Evolutionary conservation across 2,797 vertebrate species (phyloP), one percentile per base, ranked within the genome.

Genomic region (Nannoperca australis): DNA sequence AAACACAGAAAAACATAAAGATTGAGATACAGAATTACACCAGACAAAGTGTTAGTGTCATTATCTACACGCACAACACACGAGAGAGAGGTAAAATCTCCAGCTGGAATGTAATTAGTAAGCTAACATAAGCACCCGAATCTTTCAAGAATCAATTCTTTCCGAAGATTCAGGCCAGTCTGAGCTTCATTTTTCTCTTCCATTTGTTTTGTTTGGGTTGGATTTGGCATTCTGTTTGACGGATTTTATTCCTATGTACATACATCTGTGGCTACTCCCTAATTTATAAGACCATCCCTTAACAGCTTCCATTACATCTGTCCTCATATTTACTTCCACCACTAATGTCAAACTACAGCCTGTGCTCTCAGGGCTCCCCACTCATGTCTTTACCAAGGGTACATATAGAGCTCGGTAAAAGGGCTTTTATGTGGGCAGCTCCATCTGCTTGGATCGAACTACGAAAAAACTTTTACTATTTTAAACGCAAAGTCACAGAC

Each of bases 361-460:
- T 56, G 77, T 12, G 14, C 71, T 72, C 82, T 60, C 68, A n/a
- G 44, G 49, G 71, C 61, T 73, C 20, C 51, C 53, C 50, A 73
- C 61, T 81, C 36, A 44, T 69, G 50, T 81, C 58, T 81, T 78
- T 66, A 72, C 32, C 55, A 59, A 76, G 76, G 61, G 20, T 70
- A 67, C 69, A 76, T 51, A n/a, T 66, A 68, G 6, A 59, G 59
- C 72, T 76, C 8, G 49, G 68, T 75, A 20, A 81, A 66, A 78
- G 79, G 76, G 56, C 62, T 75, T 86, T 80, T 58, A 70, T 73
- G 79, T 87, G 73, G 81, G 82, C 53, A 69, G 82, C 79, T 67
- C 88, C 87, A 86, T 91, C 87, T 88, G 85, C 24, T 78, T 70
- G 61, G 50, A 62, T 30, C 30, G 27, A 90, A 79, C 67, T 50